A percentile compares a stretch with the other conserved stretches of the same genome.
Conservation (phyloP, 2,888 invertebrate genomes). For the Chrysodeixis includens region DNA sequence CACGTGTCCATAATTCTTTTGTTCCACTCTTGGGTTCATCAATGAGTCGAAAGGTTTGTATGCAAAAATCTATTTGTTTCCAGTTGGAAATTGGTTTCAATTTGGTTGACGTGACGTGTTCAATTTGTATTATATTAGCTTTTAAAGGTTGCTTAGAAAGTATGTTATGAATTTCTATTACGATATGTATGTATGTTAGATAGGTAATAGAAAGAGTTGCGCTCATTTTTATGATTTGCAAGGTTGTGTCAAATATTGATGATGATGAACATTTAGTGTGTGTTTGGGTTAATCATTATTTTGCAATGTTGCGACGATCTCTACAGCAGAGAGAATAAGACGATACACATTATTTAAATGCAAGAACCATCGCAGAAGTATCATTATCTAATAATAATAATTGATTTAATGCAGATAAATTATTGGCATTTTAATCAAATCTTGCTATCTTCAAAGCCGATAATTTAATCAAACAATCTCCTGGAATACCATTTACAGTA, state of each 20-base stretch:
- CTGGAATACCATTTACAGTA: constrained; percentile 55
- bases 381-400: too few species aligned
- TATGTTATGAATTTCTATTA: neutral
- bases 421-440: neutral
- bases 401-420: too few species aligned
- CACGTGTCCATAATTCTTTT: constrained; percentile 79
- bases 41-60: constrained; percentile 70
- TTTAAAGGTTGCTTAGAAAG: neutral
- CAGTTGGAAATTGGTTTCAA: constrained; percentile 59
- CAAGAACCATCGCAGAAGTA: too few species aligned
- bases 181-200: neutral
- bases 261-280: too few species aligned
- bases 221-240: too few species aligned
- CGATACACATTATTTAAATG: too few species aligned
- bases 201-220: neutral
- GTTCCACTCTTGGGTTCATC: constrained; percentile 74
- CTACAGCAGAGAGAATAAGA: too few species aligned
- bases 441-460: constrained; percentile 15
- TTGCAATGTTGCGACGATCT: too few species aligned
- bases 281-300: too few species aligned
- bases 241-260: too few species aligned
- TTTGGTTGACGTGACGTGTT: constrained; percentile 58
- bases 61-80: constrained; percentile 75
- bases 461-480: constrained; percentile 22
- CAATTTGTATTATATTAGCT: constrained; percentile 53